Evolutionary conservation across 2,888 invertebrate species (phyloP).

Genomic region (Luffia ferchaultella): DNA sequence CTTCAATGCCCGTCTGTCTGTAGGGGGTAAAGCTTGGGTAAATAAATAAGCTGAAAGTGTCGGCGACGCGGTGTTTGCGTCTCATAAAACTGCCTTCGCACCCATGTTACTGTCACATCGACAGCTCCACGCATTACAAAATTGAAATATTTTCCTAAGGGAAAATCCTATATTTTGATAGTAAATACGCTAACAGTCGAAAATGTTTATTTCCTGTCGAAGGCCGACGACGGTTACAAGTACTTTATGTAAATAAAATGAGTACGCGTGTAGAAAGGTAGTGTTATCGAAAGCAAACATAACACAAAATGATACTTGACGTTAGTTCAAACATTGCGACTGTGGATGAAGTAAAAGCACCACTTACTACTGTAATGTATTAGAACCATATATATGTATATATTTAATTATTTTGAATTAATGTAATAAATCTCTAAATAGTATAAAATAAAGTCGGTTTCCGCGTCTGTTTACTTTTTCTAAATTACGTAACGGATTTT

Average conservation of each 20-base stretch:
- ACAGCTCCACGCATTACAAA: neutral
- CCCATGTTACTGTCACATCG: neutral
- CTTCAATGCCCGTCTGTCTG: neutral
- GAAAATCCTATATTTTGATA: neutral
- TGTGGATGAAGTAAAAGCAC: too few relatives aligned
- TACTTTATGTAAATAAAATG: neutral
- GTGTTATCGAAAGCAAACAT: too few relatives aligned
- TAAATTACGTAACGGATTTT: too few relatives aligned
- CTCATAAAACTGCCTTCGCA: neutral
- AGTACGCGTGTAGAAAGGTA: neutral
- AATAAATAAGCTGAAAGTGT: neutral
- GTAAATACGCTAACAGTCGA: neutral
- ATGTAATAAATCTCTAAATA: too few relatives aligned
- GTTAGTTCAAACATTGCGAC: too few relatives aligned
- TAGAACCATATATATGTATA: too few relatives aligned
- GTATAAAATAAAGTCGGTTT: too few relatives aligned
- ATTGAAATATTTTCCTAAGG: neutral
- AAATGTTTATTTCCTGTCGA: neutral
- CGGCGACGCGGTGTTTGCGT: neutral
- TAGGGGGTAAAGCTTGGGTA: neutral
- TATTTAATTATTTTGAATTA: too few relatives aligned
- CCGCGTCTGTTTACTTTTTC: too few relatives aligned
- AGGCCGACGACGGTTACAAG: neutral
- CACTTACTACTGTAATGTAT: too few relatives aligned
- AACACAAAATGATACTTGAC: too few relatives aligned